phyloP scores from a whole-genome alignment of 2,113 vertebrate genomes.

The Garra rufa region DNA sequence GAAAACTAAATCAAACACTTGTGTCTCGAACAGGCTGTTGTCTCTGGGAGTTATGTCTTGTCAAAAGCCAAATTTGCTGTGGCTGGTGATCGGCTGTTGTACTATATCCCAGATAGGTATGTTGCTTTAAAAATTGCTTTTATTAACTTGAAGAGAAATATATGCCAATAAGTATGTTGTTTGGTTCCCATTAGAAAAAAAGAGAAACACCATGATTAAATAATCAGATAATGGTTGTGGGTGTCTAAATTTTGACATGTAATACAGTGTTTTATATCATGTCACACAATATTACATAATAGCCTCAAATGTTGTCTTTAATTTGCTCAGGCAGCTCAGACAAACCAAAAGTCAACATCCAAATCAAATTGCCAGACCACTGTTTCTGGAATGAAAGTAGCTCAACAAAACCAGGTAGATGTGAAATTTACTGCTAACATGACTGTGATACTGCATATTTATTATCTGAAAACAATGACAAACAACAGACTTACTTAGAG shows the following conservation, averaged over 20 bases:
- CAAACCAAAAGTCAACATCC: neutral
- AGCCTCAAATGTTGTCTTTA: neutral
- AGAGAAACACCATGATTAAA: too few species aligned
- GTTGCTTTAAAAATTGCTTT: neutral
- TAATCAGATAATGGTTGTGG: too few species aligned
- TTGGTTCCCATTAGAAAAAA: too few species aligned
- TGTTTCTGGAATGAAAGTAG: neutral
- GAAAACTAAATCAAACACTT: neutral
- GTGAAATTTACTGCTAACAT: too few species aligned
- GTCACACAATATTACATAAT: too few species aligned
- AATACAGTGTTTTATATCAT: too few species aligned
- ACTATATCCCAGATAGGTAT: neutral
- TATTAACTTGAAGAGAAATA: neutral
- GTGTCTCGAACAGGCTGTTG: neutral
- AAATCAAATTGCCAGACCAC: neutral
- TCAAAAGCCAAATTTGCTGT: neutral
- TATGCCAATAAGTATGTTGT: neutral
- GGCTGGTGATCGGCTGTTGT: neutral
- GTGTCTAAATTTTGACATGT: too few species aligned
- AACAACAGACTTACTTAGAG: neutral
- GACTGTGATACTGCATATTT: neutral
- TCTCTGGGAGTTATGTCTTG: neutral
- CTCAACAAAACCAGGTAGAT: neutral
- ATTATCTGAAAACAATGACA: neutral
- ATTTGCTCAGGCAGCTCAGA: neutral